phyloP scores from a whole-genome alignment of 2,888 invertebrate species.

The Agriopis leucophaearia region DNA sequence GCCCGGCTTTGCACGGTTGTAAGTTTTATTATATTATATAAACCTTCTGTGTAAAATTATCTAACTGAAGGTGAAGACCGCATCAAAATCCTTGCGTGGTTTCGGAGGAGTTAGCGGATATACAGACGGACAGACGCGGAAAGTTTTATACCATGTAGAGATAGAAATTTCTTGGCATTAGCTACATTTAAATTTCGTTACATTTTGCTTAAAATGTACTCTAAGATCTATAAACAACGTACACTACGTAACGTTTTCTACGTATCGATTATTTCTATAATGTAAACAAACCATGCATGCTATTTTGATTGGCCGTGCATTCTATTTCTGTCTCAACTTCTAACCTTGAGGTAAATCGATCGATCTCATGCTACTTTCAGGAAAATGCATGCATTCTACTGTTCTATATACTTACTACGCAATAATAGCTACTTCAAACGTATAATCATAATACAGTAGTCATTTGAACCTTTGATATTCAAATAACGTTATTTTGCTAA shows the following conservation, averaged over 20 bases:
- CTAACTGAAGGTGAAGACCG: too few relatives aligned
- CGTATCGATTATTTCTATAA: conserved; percentile 4
- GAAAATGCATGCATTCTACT: conserved; percentile 10
- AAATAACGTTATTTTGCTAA: not conserved
- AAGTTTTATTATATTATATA: too few relatives aligned
- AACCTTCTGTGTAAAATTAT: too few relatives aligned
- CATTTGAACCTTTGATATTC: not conserved
- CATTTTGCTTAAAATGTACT: not conserved
- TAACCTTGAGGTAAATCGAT: conserved; percentile 39
- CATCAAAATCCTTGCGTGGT: too few relatives aligned
- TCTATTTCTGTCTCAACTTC: conserved; percentile 32
- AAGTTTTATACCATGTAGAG: too few relatives aligned
- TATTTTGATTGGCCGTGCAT: conserved; percentile 29
- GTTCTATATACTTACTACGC: not conserved
- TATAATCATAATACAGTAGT: not conserved
- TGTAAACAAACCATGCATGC: conserved; percentile 35
- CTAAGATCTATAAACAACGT: not conserved
- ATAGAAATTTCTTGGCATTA: not conserved
- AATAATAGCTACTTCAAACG: not conserved
- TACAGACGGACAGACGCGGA: too few relatives aligned
- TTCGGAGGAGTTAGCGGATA: too few relatives aligned
- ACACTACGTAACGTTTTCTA: not conserved
- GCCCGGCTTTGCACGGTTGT: too few relatives aligned
- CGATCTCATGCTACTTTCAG: conserved; percentile 18
- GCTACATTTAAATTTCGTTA: not conserved